Base-by-base conservation (phyloP, 2,888 invertebrate species). In the Ethmia dodecea region DNA sequence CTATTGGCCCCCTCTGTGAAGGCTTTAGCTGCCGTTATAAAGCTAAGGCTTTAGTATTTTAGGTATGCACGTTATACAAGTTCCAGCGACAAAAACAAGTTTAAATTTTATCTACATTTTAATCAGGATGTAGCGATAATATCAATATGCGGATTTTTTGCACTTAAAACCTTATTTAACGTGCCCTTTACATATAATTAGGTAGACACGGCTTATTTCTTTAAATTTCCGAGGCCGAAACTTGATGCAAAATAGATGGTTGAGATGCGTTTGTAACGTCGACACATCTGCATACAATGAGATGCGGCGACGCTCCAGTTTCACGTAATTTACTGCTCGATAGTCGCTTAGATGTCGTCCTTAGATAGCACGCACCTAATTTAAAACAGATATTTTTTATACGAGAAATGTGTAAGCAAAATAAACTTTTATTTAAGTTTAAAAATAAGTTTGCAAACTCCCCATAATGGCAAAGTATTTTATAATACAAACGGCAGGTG, bases 281-380 rank as follows among this genome's bases (percentile, higher is more conserved):
- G 42, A 45, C 46, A 38, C 58, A 81, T 81, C 84, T 84, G 79
- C 84, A 84, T 84, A 84, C 84, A 84, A 84, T 84, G 78, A 67
- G 54, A 37, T 34, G 40, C 46, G 52, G 43, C 18, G 45, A 34
- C 72, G 78, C 71, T 73, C 78, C 79, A 80, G 75, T 74, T 80
- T 59, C 59, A 45, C 52, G 73, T 81, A 79, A 81, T 80, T 79
- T 79, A 80, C 72, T 77, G 77, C 71, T 66, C 64, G 57, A 57
- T 52, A 47, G 47, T 49, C 49, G 70, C 64, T 70, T 67, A 80
- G 84, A 84, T 84, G 79, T 80, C 81, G 72, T 63, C 65, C 54
- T 52, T 40, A 73, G 84, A 84, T 84, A 81, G 61, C 62, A 54
- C 45, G 60, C 56, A 52, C 72, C 76, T 76, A 72, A 78, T 78